These are phyloP conservation scores for Brevimyrus niger DNA, from an alignment of 2,113 vertebrate genomes.

Conservation along the genomic window DNA sequence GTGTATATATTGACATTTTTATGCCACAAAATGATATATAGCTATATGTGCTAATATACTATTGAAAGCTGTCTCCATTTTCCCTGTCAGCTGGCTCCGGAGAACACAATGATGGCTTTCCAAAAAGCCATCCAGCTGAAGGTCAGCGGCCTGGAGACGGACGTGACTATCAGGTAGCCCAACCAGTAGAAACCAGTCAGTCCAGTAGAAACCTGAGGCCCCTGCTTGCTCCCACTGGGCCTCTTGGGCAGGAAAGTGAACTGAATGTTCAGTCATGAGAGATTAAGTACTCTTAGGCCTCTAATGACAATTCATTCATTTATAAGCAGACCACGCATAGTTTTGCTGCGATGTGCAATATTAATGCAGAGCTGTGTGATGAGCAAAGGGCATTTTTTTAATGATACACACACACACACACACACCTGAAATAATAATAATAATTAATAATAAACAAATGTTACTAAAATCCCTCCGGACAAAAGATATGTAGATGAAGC, in stretches of 20 bases:
- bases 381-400: background rate
- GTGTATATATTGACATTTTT: background rate
- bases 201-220: background rate
- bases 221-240: background rate
- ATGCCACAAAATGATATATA: background rate
- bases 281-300: background rate
- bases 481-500: background rate
- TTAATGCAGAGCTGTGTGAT: background rate
- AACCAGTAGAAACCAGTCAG: constrained; percentile 7
- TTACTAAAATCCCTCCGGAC: background rate
- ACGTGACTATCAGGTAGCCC: constrained; percentile 77
- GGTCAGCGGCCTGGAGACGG: constrained; percentile 75
- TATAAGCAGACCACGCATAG: background rate
- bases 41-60: background rate
- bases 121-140: constrained; percentile 82
- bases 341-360: background rate
- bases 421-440: background rate
- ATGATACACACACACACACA: background rate
- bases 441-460: background rate
- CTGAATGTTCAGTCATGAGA: background rate
- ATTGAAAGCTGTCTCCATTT: background rate
- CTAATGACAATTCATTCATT: background rate
- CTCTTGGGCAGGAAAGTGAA: background rate
- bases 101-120: constrained; percentile 93
- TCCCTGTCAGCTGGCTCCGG: constrained; percentile 76